Evolutionary conservation across 2,113 vertebrate species (phyloP), one percentile per base, ranked within the genome.

Genomic region (Brienomyrus brachyistius): DNA sequence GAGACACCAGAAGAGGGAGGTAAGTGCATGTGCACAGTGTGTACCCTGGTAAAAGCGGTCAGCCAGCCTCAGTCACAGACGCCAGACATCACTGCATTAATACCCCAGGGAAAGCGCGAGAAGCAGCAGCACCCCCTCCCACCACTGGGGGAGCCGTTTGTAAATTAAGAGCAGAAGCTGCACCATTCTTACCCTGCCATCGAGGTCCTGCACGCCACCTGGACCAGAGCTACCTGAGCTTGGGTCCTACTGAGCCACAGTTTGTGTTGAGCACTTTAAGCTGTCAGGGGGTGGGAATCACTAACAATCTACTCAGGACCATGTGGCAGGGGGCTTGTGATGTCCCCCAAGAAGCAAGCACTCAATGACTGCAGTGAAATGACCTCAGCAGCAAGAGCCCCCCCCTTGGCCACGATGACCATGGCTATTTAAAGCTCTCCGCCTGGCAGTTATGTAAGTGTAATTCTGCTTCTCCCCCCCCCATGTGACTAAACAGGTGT

Each of bases 371-470:
- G 27, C 17, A 40, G 19, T 89, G 47, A 31, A 47, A 52, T 35
- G 17, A 17, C 47, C 21, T 4, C 23, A 8, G 48, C 70, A n/a
- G 35, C 48, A 50, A 4, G 35, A 80, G 15, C 48, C 5, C 88
- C 5, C 66, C 1, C 88, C 66, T 19, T 74, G 51, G 88, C 62
- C 7, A 43, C 8, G 27, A 83, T 35, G n/a, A 86, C 13, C 45
- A 70, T 31, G 15, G 31, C 89, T 90, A 87, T 90, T 90, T 85
- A 87, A 87, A 83, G 19, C 77, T 51, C 3, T 17, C 31, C 23
- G 23, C 77, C 74, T 47, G 77, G 77, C 77, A 40, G 31, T 89
- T 84, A 23, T 77, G 40, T 89, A 83, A 89, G 50, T 51, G 23
- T 47, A 62, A 89, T 48, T 77, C 77, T 11, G 4, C 50, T 89